A percentile compares a stretch with the other conserved stretches of the same genome.
Conservation (phyloP, 2,113 vertebrate genomes). For the Galemys pyrenaicus region DNA sequence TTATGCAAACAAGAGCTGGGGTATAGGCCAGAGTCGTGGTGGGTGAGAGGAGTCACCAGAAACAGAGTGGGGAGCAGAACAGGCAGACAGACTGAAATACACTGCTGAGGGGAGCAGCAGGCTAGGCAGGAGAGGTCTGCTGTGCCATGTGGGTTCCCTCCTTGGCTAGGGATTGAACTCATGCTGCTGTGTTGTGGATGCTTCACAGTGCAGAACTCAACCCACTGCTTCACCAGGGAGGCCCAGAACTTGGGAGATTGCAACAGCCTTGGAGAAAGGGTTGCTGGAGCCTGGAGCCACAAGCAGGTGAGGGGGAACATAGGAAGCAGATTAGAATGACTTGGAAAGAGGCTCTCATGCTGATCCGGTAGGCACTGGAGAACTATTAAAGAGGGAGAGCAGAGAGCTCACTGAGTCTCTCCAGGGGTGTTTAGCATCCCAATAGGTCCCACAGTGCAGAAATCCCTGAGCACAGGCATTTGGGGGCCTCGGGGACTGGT, state of each 20-base stretch:
- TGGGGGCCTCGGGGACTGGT: not conserved
- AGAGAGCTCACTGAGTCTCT: fast-evolving
- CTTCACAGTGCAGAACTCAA: too few species aligned
- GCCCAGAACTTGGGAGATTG: not conserved
- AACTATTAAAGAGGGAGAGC: not conserved
- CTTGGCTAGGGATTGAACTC: too few species aligned
- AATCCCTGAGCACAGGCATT: not conserved
- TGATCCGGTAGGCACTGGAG: not conserved
- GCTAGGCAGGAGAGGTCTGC: too few species aligned
- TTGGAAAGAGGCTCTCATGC: not conserved
- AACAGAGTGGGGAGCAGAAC: too few species aligned
- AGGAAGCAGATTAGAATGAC: not conserved
- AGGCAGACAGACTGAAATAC: too few species aligned
- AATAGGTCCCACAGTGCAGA: not conserved
- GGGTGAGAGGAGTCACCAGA: too few species aligned
- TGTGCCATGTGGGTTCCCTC: too few species aligned
- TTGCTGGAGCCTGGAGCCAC: fast-evolving
- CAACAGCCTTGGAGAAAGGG: not conserved
- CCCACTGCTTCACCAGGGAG: too few species aligned
- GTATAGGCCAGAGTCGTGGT: too few species aligned
- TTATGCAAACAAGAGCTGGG: too few species aligned
- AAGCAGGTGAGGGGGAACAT: not conserved
- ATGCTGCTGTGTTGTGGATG: too few species aligned
- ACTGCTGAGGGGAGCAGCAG: too few species aligned
- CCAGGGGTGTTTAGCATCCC: not conserved